A percentile compares a stretch with the other conserved stretches of the same genome.
These are phyloP conservation scores for Synanceia verrucosa DNA, from an alignment of 2,797 vertebrate species.

Conservation along the genomic window DNA sequence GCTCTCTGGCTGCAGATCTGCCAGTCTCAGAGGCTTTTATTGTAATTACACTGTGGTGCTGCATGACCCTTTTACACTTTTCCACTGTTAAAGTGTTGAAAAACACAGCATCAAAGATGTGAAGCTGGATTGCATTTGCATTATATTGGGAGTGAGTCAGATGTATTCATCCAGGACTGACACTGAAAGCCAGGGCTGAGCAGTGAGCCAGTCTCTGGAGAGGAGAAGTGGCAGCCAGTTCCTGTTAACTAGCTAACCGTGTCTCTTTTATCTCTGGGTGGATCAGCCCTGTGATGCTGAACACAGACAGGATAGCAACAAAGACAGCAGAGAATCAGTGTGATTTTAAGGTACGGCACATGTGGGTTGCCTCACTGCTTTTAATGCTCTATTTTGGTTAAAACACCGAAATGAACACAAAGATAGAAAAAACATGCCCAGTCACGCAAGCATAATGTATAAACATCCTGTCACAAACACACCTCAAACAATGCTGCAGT, in stretches of 20 bases:
- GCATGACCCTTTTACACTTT: constrained; percentile 31
- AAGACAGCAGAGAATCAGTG: constrained; percentile 31
- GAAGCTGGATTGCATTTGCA: constrained; percentile 42
- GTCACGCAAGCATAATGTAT: constrained; percentile 29
- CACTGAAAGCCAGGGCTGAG: constrained; percentile 48
- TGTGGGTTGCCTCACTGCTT: constrained; percentile 7
- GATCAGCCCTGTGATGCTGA: constrained; percentile 48
- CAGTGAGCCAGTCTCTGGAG: constrained; percentile 45
- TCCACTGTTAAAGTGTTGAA: constrained; percentile 24
- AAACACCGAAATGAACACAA: constrained; percentile 20
- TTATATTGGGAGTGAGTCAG: constrained; percentile 56
- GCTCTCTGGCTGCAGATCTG: constrained; percentile 10
- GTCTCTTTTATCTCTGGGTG: constrained; percentile 62
- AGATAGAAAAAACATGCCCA: constrained; percentile 26
- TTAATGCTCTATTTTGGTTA: constrained; percentile 5
- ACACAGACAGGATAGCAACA: constrained; percentile 38
- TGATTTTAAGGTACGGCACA: constrained; percentile 6
- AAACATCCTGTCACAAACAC: constrained; percentile 40
- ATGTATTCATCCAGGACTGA: constrained; percentile 55
- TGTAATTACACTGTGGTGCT: not conserved
- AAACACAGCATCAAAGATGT: constrained; percentile 44
- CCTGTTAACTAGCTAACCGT: constrained; percentile 47
- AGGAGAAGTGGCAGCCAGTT: constrained; percentile 57
- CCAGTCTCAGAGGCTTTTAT: constrained; percentile 3
- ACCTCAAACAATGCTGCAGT: constrained; percentile 51